Conservation (phyloP, 1,140 invertebrate genomes). For the Drosophila pseudoananassae region DNA sequence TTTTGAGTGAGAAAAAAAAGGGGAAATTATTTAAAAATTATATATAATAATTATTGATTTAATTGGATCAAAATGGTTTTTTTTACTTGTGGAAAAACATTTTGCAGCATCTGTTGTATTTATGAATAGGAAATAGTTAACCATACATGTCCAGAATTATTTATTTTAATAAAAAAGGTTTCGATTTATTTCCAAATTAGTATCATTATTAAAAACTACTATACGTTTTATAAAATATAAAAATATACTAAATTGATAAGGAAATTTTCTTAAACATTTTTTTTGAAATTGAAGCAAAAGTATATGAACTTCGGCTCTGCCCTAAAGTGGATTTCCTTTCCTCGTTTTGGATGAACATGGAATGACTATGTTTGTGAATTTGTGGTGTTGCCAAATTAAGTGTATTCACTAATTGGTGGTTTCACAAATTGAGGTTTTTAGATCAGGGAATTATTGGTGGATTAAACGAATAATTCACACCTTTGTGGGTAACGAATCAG, state of each 20-base stretch:
- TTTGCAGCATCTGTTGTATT: background rate
- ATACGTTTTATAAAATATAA: no score
- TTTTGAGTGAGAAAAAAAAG: constrained; percentile 15
- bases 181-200: no score
- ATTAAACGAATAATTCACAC: constrained; percentile 6
- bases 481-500: constrained; percentile 15
- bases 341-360: background rate
- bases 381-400: constrained; percentile 31
- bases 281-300: background rate
- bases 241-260: no score
- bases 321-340: constrained; percentile 11
- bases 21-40: constrained; percentile 28
- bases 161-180: no score
- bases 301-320: background rate
- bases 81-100: background rate
- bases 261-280: background rate
- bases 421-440: constrained; percentile 41
- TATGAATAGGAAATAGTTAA: no score
- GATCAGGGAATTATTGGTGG: constrained; percentile 18
- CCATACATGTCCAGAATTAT: no score
- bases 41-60: constrained; percentile 56
- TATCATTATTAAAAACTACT: no score
- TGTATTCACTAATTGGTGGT: constrained; percentile 59
- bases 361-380: constrained; percentile 50
- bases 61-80: constrained; percentile 27